Evolutionary conservation across 1,140 invertebrate genomes (phyloP), one percentile per base, ranked within the genome.

Genomic region (Bombus polaris): DNA sequence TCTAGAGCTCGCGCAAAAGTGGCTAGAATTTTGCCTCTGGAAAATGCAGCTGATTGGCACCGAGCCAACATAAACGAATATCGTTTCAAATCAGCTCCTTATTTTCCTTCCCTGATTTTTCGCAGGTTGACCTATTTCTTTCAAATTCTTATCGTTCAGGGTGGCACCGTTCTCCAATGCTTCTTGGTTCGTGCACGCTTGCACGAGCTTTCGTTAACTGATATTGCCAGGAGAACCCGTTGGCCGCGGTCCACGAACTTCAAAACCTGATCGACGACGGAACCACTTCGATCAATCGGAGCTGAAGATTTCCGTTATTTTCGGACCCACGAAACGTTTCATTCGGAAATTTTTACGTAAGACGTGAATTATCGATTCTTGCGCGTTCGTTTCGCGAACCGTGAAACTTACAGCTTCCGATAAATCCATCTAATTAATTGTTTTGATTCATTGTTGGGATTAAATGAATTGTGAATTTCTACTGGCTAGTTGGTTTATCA

Each of bases 221-320:
- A 42, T 18, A 68, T 5, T 28, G 12, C 25, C 22, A 32, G 6
- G 47, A 44, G 39, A 82, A 79, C 39, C 32, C 28, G 18, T 75
- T 89, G 87, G 88, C 87, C 65, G 5, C 42, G 65, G 79, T 89
- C 79, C 88, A 89, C 65, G 37, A 65, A 88, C 78, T 62, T 74
- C 80, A 79, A 85, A 86, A 86, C 77, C 77, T 32, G 53, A 66
- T 68, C 47, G 13, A 59, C 25, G 32, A 72, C 35, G 57, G n/a
- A 53, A 22, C 28, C 42, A 13, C 9, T 37, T 62, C 35, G 59
- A 76, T 76, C 42, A n/a, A 15, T 59, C 57, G 70, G 0, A 4
- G 1, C 10, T 22, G 13, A 66, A 53, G 10, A 68, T 83, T 59
- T 75, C 47, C 72, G 65, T 76, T 76, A 77, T 66, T 83, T 77